Base-by-base conservation (phyloP, 2,888 invertebrate species). In the Stomorhina lunata region DNA sequence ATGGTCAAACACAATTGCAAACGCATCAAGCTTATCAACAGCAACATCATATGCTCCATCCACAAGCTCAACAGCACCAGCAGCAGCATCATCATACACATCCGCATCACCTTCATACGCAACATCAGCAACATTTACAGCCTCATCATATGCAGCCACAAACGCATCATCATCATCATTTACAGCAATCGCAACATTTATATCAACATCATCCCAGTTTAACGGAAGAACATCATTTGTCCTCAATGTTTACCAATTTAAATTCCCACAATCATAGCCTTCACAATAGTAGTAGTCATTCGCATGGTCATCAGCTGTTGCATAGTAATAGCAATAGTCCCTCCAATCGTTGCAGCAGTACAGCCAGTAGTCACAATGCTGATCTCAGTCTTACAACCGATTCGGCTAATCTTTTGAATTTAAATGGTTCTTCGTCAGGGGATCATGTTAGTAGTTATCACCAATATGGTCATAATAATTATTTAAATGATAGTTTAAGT, bases 171-270 rank as follows among this genome's bases (percentile, higher is more conserved):
- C 80, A 80, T 50, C 80, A 81, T 68, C 80, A 68, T 45, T 69
- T 78, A 66, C 76, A 86, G 75, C 86, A 86, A 76, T 86, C 86
- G 61, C 89, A 89, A 84, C 89, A 89, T 84, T 86, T 87, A 80
- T 88, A 89, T 85, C 89, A 89, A 85, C 88, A 89, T 87, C 91
- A 90, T 87, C 91, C 91, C 4, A 90, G 90, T 66, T 88, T 90
- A 85, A 78, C 76, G 50, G 83, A 76, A 10, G 77, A 77, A 50
- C 82, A 82, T 45, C 69, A 79, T 45, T 79, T 82, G 32, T 53
- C 65, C 20, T 71, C 68, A 45, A 71, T 79, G 50, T 79, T 82
- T 34, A 79, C 79, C 65, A 71, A 76, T 37, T 85, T 86, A 22
- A 80, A 53, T 59, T 73, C 79, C 25, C 79, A 80, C 17, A 17